phyloP scores from a whole-genome alignment of 2,888 invertebrate species.

The Spisula subtruncata region DNA sequence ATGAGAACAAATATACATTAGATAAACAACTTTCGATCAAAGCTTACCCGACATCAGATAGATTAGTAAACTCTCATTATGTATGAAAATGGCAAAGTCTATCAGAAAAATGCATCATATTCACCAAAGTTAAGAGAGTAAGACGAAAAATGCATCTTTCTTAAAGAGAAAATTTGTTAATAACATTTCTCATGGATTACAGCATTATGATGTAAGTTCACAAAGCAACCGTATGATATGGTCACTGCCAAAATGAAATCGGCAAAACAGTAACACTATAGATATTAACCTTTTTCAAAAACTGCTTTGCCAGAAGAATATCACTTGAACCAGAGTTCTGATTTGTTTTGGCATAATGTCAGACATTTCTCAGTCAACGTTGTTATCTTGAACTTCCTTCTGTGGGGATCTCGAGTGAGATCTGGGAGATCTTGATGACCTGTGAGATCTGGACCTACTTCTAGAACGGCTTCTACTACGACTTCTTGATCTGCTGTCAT shows the following conservation, averaged over 20 bases:
- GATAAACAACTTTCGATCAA: neutral
- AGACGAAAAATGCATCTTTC: neutral
- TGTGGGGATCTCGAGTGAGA: conserved; percentile 69
- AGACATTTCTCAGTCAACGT: conserved; percentile 36
- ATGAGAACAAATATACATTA: neutral
- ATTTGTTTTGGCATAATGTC: neutral
- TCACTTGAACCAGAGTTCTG: conserved; percentile 13
- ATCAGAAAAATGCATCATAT: neutral
- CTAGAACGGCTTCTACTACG: conserved; percentile 74
- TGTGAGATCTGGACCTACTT: conserved; percentile 71
- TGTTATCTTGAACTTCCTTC: conserved; percentile 52
- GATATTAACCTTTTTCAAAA: conserved; percentile 33
- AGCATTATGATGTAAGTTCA: neutral
- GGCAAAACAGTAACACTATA: conserved; percentile 14
- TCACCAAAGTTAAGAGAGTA: too few relatives aligned
- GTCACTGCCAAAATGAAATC: neutral
- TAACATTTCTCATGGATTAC: neutral
- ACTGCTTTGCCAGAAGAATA: conserved; percentile 18
- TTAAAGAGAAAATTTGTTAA: neutral
- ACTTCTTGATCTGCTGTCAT: conserved; percentile 74
- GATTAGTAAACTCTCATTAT: neutral
- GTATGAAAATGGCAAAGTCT: neutral
- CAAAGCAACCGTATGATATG: neutral
- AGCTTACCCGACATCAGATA: neutral
- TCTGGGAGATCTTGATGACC: conserved; percentile 62